A percentile compares a stretch with the other conserved stretches of the same genome.
These are phyloP conservation scores for Parotocinclus haroldoi DNA, from an alignment of 2,797 vertebrate genomes.

Conservation along the genomic window DNA sequence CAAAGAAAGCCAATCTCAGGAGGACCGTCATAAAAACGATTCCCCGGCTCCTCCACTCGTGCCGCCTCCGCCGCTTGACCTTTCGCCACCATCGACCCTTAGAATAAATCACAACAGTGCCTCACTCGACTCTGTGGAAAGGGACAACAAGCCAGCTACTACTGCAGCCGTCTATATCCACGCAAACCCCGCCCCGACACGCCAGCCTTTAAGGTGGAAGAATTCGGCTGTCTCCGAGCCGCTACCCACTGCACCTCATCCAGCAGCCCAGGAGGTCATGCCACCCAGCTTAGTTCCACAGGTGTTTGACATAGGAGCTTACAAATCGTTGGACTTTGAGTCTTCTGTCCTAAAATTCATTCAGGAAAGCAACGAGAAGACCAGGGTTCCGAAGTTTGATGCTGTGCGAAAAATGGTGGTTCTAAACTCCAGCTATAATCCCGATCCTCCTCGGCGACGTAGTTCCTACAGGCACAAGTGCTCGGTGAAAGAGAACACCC, in stretches of 20 bases:
- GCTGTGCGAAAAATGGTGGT: constrained; percentile 29
- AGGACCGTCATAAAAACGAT: constrained; percentile 58
- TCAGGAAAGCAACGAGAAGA: constrained; percentile 83
- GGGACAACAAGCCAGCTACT: constrained; percentile 64
- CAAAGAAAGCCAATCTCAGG: constrained; percentile 45
- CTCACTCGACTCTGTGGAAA: constrained; percentile 52
- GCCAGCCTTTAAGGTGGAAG: constrained; percentile 79
- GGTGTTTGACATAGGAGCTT: constrained; percentile 83
- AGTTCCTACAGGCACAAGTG: constrained; percentile 64
- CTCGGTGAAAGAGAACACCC: constrained; percentile 79
- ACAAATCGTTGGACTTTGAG: constrained; percentile 94
- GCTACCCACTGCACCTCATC: constrained; percentile 43
- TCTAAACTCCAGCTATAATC: constrained; percentile 29
- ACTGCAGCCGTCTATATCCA: constrained; percentile 43
- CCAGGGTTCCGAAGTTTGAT: constrained; percentile 32
- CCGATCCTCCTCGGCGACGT: constrained; percentile 56
- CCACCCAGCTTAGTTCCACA: constrained; percentile 51
- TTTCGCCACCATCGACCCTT: constrained; percentile 70
- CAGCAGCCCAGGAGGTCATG: constrained; percentile 57
- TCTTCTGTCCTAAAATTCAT: constrained; percentile 95
- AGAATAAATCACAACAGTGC: constrained; percentile 60
- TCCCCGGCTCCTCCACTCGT: constrained; percentile 63
- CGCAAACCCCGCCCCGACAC: constrained; percentile 55
- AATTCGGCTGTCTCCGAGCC: constrained; percentile 73
- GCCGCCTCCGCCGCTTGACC: constrained; percentile 66